Base-by-base conservation (phyloP, 1,140 invertebrate genomes). In the Chrysopa pallens region DNA sequence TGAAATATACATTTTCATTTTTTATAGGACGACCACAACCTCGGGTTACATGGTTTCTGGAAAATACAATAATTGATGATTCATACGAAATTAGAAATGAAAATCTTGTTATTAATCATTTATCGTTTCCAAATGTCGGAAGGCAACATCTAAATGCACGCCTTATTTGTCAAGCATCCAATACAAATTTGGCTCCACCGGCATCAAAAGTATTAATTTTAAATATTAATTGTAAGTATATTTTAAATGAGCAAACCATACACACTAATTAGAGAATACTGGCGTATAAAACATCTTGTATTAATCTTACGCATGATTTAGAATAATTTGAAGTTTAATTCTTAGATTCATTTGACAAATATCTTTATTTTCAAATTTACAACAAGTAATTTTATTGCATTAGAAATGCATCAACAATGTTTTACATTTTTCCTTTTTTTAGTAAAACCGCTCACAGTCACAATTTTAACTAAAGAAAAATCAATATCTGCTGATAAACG, bases 211-310 rank as follows among this genome's bases (percentile, higher is more conserved):
- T 79, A 27, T 74, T 86, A 46, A 78, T 84, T 40, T 67, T 91
- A 52, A 80, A 90, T 59, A 73, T 91, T 48, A 87, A 88, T 63
- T 69, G 86, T 90, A 67, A 87, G 86, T 84, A 51, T 17, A 13
- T 46, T 23, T 23, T 23, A 5, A 23, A 23, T 23, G 2, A 2
- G 17, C 17, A n/a, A n/a, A n/a, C n/a, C n/a, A n/a, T n/a, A n/a
- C n/a, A n/a, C n/a, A n/a, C n/a, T n/a, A n/a, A n/a, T n/a, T n/a
- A n/a, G n/a, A n/a, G n/a, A n/a, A n/a, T n/a, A n/a, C n/a, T n/a
- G n/a, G n/a, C n/a, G n/a, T n/a, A n/a, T n/a, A n/a, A n/a, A n/a
- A n/a, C n/a, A n/a, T n/a, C n/a, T n/a, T n/a, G n/a, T n/a, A n/a
- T n/a, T n/a, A n/a, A n/a, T n/a, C n/a, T n/a, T n/a, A n/a, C n/a